These are phyloP conservation scores for Uropsilus gracilis DNA, from an alignment of 2,113 vertebrate genomes.

Conservation along the genomic window DNA sequence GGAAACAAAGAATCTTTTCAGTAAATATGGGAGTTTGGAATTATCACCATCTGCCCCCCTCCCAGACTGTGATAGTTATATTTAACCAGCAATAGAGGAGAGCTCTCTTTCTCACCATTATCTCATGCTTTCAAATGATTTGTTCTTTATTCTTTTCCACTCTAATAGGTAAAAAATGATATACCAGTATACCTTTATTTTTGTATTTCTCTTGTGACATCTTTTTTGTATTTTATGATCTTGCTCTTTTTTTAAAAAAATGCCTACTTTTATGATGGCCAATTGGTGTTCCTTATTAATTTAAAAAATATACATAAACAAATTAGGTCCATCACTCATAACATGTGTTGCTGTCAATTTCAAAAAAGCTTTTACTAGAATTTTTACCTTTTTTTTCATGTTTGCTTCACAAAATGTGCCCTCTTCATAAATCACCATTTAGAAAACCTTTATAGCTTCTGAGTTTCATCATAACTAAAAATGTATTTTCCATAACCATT, in stretches of 20 bases:
- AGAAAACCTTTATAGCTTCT: not conserved
- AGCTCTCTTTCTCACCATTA: no score
- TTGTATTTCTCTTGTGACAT: not conserved
- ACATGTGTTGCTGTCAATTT: not conserved
- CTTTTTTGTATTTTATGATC: not conserved
- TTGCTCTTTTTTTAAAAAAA: not conserved
- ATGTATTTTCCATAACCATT: not conserved
- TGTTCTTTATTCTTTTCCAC: not conserved
- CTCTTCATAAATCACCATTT: not conserved
- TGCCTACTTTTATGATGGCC: not conserved
- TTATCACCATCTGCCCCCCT: not conserved
- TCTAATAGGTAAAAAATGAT: not conserved
- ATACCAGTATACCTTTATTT: not conserved
- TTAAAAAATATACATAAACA: not conserved
- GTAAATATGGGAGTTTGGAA: not conserved
- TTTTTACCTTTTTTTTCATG: not conserved
- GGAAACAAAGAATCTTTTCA: not conserved
- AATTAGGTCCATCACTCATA: not conserved
- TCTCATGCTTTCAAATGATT: not conserved
- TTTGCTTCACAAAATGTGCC: not conserved
- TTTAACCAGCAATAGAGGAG: no score
- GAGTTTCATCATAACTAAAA: not conserved
- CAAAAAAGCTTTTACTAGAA: not conserved
- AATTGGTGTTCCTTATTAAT: not conserved
- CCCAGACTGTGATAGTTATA: fast-evolving